Base-by-base conservation (phyloP, 2,797 vertebrate species). In the Ceryle rudis region DNA sequence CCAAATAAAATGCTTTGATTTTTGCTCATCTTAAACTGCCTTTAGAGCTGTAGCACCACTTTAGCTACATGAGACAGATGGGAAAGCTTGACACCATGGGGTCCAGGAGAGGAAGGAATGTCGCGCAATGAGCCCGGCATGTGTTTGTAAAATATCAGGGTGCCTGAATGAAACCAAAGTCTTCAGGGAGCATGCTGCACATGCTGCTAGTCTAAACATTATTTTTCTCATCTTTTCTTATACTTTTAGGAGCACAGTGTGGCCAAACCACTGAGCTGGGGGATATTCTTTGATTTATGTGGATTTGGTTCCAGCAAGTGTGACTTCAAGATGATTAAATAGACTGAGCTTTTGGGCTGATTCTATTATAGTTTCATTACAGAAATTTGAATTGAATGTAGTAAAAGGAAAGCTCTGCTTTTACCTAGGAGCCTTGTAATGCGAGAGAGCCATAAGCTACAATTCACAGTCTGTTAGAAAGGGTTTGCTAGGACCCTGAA, bases 261-360 rank as follows among this genome's bases (percentile, higher is more conserved):
- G 60, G 62, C 60, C 84, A 66, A 86, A 66, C 39, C 66, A 49
- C 85, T 91, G 91, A 96, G 91, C 85, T 88, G 26, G 35, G 81
- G 70, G 82, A 81, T 94, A 81, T 90, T 91, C 64, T 91, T 60
- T 86, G 77, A 89, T 93, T 96, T 94, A 67, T 80, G 82, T 86
- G 86, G 80, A 75, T 93, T 93, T 96, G 66, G 52, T 89, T 94
- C 89, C 73, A 95, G 89, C 62, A 79, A 89, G 70, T 70, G 60
- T 91, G 91, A 84, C 91, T 93, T 94, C 81, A 52, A 79, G 80
- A 54, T 81, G 91, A 86, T 96, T 94, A 88, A 95, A 96, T 66
- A 73, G 47, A 72, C 62, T 83, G 85, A 90, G 85, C 51, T 86
- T 95, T 94, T 91, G 82, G 66, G 55, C 73, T 37, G 46, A 22